These are phyloP conservation scores for Garrulus glandarius DNA, from an alignment of 2,797 vertebrate genomes.

Conservation along the genomic window DNA sequence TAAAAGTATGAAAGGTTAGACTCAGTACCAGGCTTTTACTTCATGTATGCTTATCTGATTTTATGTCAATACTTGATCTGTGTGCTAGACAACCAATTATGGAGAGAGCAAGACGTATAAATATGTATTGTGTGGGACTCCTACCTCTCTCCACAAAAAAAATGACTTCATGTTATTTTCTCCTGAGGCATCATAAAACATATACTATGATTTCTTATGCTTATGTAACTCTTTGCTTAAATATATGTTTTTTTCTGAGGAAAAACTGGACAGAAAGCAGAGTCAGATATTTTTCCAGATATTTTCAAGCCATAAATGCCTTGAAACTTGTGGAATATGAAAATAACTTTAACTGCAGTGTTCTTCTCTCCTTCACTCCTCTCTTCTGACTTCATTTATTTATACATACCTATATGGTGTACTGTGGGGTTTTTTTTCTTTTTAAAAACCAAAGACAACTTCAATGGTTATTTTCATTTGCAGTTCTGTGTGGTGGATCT, in stretches of 20 bases:
- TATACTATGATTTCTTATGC: not conserved
- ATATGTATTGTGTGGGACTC: not conserved
- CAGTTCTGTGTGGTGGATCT: not conserved
- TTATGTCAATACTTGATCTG: not conserved
- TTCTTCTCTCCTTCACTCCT: not conserved
- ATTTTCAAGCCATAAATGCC: not conserved
- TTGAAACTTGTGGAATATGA: not conserved
- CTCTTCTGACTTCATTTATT: not conserved
- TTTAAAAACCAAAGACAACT: not conserved
- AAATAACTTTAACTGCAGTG: not conserved
- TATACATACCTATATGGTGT: not conserved
- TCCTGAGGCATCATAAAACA: not conserved
- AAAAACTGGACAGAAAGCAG: not conserved
- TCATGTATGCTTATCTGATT: not conserved
- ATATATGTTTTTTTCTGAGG: not conserved
- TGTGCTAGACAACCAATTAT: not conserved
- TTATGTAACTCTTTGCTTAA: not conserved
- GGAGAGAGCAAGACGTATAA: not conserved
- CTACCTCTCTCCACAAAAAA: not conserved
- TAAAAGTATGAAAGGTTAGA: not conserved
- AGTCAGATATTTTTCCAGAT: not conserved
- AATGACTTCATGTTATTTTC: not conserved
- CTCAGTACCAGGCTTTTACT: not conserved
- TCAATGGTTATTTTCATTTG: not conserved
- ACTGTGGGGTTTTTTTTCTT: rapidly evolving